A percentile compares a stretch with the other conserved stretches of the same genome.
Conservation (phyloP, 2,113 vertebrate genomes). For the Tachysurus vachellii region DNA sequence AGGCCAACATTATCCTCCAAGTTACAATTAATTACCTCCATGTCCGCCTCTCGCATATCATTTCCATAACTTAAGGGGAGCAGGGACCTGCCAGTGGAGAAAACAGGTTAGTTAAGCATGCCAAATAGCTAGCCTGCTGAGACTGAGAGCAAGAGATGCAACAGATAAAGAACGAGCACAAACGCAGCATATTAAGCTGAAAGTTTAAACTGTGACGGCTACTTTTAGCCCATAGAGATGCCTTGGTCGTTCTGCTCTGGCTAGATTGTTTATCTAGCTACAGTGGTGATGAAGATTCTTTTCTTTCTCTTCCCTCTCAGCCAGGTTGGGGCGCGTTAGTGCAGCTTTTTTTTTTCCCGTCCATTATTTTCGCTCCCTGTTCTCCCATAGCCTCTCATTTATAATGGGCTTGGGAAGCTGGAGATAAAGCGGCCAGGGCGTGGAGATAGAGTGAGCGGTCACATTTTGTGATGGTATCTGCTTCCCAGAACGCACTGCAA, state of each 20-base stretch:
- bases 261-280: conserved; percentile 18
- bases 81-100: conserved; percentile 80
- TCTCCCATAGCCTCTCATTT: conserved; percentile 87
- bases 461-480: conserved; percentile 88
- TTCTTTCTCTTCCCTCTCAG: conserved; percentile 68
- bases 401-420: conserved; percentile 82
- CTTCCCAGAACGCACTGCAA: conserved; percentile 84
- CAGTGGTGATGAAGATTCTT: conserved; percentile 58
- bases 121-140: conserved; percentile 59
- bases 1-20: conserved; percentile 98
- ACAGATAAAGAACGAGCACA: conserved; percentile 49
- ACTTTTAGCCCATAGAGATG: conserved; percentile 30
- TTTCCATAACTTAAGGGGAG: conserved; percentile 96
- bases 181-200: conserved; percentile 38
- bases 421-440: conserved; percentile 84
- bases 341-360: conserved; percentile 65
- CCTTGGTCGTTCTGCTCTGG: neutral
- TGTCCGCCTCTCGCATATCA: conserved; percentile 92
- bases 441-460: conserved; percentile 91
- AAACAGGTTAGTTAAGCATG: conserved; percentile 89
- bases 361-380: conserved; percentile 87
- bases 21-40: conserved; percentile 99
- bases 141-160: conserved; percentile 32
- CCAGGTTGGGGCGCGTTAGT: conserved; percentile 62
- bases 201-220: conserved; percentile 39